These are phyloP conservation scores for Ichneumon xanthorius DNA, from an alignment of 2,888 invertebrate species.

Conservation along the genomic window DNA sequence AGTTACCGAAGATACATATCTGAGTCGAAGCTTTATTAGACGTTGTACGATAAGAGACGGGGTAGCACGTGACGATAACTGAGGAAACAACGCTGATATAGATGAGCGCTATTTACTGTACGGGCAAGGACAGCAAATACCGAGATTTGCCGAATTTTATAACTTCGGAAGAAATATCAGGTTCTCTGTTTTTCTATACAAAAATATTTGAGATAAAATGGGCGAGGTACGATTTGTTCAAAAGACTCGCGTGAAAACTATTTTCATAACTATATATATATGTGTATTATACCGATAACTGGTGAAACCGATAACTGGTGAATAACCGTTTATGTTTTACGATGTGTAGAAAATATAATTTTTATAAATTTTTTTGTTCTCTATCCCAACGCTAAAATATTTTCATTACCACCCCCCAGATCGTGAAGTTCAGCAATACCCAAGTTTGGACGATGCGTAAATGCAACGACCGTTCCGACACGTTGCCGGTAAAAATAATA, in stretches of 20 bases:
- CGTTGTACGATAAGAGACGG: no score
- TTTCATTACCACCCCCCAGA: not conserved
- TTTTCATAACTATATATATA: constrained; percentile 10
- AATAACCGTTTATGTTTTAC: constrained; percentile 7
- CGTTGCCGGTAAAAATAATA: no score
- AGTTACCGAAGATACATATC: no score
- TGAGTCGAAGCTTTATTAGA: no score
- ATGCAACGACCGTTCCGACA: no score
- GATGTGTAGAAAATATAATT: constrained; percentile 22
- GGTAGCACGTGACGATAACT: no score
- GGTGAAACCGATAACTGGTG: constrained; percentile 24
- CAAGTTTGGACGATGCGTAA: no score
- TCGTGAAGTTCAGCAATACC: no score
- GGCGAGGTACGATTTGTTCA: constrained; percentile 43
- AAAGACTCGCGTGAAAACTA: constrained; percentile 53
- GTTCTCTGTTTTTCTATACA: no score
- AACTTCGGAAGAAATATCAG: no score
- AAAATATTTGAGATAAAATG: not conserved
- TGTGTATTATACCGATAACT: not conserved
- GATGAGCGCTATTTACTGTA: constrained; percentile 82
- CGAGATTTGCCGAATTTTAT: no score
- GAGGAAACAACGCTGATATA: constrained; percentile 76
- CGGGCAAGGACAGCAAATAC: not conserved
- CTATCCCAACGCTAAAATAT: not conserved
- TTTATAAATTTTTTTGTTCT: not conserved